A percentile compares a stretch with the other conserved stretches of the same genome.
Evolutionary conservation across 2,113 vertebrate genomes (phyloP).

Genomic region (Ancistrus triradiatus): DNA sequence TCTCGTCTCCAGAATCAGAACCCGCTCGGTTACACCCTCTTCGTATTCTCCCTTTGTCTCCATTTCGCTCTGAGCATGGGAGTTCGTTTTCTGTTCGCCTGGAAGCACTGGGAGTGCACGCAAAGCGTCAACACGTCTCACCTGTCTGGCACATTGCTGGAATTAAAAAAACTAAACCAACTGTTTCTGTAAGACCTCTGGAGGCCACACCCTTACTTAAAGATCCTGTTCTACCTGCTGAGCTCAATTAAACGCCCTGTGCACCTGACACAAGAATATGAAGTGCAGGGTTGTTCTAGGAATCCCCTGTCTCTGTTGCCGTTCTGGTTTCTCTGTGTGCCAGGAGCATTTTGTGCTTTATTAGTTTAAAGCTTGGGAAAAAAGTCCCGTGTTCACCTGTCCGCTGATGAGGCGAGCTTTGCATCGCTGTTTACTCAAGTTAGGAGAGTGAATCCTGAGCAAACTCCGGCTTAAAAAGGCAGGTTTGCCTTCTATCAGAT

Average conservation of each 20-base stretch:
- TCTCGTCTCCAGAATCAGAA: too few relatives aligned
- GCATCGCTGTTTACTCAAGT: not conserved
- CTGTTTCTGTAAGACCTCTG: not conserved
- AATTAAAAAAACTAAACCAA: not conserved
- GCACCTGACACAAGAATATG: not conserved
- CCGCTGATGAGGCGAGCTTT: not conserved
- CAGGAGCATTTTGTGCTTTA: not conserved
- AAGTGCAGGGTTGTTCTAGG: not conserved
- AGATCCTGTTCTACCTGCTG: conserved; percentile 11
- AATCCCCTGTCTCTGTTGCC: not conserved
- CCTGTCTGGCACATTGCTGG: not conserved
- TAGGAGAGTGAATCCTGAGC: not conserved
- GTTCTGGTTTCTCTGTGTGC: too few relatives aligned
- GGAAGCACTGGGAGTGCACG: not conserved
- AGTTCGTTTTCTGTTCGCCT: not conserved
- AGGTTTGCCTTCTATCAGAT: too few relatives aligned
- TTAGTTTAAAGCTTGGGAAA: not conserved
- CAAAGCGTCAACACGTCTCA: too few relatives aligned
- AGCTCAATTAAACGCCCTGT: not conserved
- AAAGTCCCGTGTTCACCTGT: not conserved
- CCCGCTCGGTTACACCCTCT: too few relatives aligned
- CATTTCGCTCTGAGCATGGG: not conserved
- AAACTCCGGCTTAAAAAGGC: too few relatives aligned
- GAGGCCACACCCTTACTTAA: not conserved
- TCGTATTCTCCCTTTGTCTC: not conserved